These are phyloP conservation scores for Gasterosteus nipponicus DNA, from an alignment of 2,113 vertebrate genomes.

Conservation along the genomic window DNA sequence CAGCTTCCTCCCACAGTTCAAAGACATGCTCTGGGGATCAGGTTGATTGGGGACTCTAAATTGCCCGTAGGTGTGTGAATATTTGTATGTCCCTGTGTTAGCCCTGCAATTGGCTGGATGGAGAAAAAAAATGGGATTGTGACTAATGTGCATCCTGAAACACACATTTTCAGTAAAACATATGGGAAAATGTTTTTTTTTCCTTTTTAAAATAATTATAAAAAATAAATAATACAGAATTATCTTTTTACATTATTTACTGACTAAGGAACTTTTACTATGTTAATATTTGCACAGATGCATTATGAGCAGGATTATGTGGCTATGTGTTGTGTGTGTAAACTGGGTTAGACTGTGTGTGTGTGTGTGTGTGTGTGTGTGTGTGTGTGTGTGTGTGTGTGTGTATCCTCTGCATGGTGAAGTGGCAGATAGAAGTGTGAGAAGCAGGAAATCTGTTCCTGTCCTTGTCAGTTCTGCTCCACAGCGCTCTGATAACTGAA, in stretches of 20 bases:
- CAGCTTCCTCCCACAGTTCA: too few species aligned
- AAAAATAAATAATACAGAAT: neutral
- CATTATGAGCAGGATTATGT: neutral
- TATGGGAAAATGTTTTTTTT: too few species aligned
- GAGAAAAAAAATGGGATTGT: neutral
- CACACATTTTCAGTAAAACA: too few species aligned
- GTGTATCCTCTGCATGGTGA: slow-evolving; percentile 74
- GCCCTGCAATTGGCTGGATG: too few species aligned
- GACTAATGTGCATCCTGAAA: too few species aligned
- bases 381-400: slow-evolving; percentile 31
- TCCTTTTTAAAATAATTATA: neutral
- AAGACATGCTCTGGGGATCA: too few species aligned
- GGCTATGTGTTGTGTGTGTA: slow-evolving; percentile 14
- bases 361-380: too few species aligned
- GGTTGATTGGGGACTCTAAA: too few species aligned
- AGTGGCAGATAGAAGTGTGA: slow-evolving; percentile 83
- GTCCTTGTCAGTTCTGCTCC: slow-evolving; percentile 84
- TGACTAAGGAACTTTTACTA: slow-evolving; percentile 10
- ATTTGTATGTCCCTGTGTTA: too few species aligned
- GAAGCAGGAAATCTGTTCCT: slow-evolving; percentile 84
- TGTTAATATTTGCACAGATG: slow-evolving; percentile 5
- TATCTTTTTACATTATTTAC: neutral
- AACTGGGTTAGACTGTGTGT: neutral
- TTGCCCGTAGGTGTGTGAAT: too few species aligned
- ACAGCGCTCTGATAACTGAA: slow-evolving; percentile 83